phyloP scores from a whole-genome alignment of 1,140 invertebrate genomes.

The Drosophila saltans region DNA sequence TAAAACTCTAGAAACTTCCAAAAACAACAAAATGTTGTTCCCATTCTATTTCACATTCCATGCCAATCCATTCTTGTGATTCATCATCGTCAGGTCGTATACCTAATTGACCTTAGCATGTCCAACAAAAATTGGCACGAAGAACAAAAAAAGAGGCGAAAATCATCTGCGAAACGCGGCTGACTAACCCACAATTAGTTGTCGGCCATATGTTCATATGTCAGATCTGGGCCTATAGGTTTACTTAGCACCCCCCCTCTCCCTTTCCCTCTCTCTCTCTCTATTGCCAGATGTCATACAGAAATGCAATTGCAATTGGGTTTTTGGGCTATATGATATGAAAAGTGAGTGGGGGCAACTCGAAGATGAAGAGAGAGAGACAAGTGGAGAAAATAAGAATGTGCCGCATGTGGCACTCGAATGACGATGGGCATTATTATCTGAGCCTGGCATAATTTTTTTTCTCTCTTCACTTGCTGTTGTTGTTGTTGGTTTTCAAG shows the following conservation, averaged over 20 bases:
- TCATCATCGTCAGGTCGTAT: conserved; percentile 6
- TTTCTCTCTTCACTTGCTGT: conserved; percentile 25
- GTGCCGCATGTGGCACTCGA: conserved; percentile 60
- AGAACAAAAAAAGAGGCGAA: conserved; percentile 12
- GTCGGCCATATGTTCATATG: conserved; percentile 43
- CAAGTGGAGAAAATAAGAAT: conserved; percentile 4
- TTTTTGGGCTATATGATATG: conserved; percentile 54
- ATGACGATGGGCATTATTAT: conserved; percentile 1
- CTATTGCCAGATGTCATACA: conserved; percentile 34
- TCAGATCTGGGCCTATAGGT: conserved; percentile 11
- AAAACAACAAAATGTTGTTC: not conserved
- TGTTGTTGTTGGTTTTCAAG: conserved; percentile 11
- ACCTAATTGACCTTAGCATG: conserved; percentile 9
- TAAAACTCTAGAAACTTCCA: not conserved
- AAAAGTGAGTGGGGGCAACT: conserved; percentile 55
- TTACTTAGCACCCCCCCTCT: not conserved
- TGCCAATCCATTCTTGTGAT: conserved; percentile 7
- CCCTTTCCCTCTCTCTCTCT: not conserved
- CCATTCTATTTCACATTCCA: conserved; percentile 11
- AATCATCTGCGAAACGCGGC: conserved; percentile 39
- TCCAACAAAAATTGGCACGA: conserved; percentile 45
- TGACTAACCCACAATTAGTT: conserved; percentile 78
- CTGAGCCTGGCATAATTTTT: conserved; percentile 52
- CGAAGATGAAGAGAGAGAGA: conserved; percentile 26
- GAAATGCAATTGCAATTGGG: conserved; percentile 43